Base-by-base conservation (phyloP, 2,888 invertebrate species). In the Drosophila prostipennis region DNA sequence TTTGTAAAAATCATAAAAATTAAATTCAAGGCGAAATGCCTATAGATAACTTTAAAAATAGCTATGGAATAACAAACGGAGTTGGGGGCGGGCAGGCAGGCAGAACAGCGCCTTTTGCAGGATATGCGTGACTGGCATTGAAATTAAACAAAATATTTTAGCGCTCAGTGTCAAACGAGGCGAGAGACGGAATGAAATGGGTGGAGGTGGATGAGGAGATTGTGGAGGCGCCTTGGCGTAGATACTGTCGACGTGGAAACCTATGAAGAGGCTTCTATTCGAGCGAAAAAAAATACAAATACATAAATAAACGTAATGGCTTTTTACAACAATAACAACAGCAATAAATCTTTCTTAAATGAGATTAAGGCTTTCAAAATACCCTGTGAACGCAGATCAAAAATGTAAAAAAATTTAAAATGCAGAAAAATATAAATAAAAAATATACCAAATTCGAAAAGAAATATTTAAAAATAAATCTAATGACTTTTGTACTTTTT, bases 51-150 rank as follows among this genome's bases (percentile, higher is more conserved):
- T 70, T 82, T 68, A 69, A 76, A 80, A 65, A 65, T 64, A 63
- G 49, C 61, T 10, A 11, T 32, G 58, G 65, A 79, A 77, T 59
- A 81, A 72, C 74, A 70, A 68, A 40, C 14, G 34, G 34, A 48
- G 55, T 46, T 49, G 51, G 49, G 51, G 49, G 42, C 5, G 29
- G 23, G 29, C 34, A 0, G 6, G 11, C 11, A 23, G 19, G 11
- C 2, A 2, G 11, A 16, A 39, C 19, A 55, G 61, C 67, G 70
- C 80, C 69, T 60, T 51, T 29, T 43, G 52, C 73, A 86, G 85
- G 85, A 86, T 86, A 86, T 81, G 89, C 85, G 89, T 86, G 85
- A 86, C 85, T 87, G 68, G 85, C 79, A 88, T 86, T 64, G 72
- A 79, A 88, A 84, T 84, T 80, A 84, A 87, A 80, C 80, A 82